Base-by-base conservation (phyloP, 2,888 invertebrate genomes). In the Thymelicus sylvestris region DNA sequence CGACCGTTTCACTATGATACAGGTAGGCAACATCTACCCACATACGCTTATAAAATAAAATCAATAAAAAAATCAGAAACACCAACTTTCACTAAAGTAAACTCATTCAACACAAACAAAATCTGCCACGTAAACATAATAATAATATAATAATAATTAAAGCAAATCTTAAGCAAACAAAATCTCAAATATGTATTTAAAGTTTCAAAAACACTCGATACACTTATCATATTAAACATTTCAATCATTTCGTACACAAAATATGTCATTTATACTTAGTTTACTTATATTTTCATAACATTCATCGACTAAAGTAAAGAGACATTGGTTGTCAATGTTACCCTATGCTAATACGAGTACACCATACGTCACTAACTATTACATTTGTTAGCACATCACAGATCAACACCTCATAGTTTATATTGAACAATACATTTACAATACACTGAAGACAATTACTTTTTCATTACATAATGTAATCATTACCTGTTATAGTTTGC, bases 331-430 rank as follows among this genome's bases (percentile, higher is more conserved):
- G 59, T 50, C 50, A n/a, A 62, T 39, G 65, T 60, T 62, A 74
- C 57, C 55, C 67, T 74, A 55, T 61, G 57, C 63, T 59, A 72
- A 52, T 66, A 71, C 71, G 59, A 67, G 41, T 72, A 75, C 68
- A 41, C 38, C 47, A 44, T 66, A 74, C 61, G 62, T 69, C 72
- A 74, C 57, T 59, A 60, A 65, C 66, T 72, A 72, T 68, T 65
- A 68, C 77, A 74, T 83, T 86, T 81, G 87, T 88, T 87, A 91
- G 89, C 91, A 85, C 87, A 92, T 92, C 92, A 92, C 92, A 92
- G 91, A 88, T 91, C 87, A 72, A 72, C 74, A 67, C 69, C 55
- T 69, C 73, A 15, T 63, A 63, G n/a, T 67, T 57, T 47, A 48
- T 12, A 24, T 38, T 41, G 52, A 71, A 68, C 65, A 67, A 67